A percentile compares a stretch with the other conserved stretches of the same genome.
phyloP scores from a whole-genome alignment of 1,140 invertebrate species.

The Atta texana region DNA sequence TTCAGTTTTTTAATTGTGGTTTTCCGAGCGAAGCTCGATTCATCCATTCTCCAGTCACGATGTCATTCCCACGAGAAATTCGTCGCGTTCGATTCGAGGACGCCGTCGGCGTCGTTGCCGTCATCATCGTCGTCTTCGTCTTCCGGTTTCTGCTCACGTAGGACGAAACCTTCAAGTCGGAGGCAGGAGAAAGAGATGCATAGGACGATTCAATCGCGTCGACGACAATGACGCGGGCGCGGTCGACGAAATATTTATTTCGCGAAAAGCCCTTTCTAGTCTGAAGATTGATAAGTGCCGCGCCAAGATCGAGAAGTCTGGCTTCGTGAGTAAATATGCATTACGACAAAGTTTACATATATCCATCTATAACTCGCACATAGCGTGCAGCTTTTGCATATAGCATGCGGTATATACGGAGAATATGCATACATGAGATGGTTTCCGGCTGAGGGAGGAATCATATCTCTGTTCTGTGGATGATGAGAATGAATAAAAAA shows the following conservation, averaged over 20 bases:
- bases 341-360: slow-evolving; percentile 6
- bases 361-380: slow-evolving; percentile 5
- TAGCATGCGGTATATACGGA: background rate
- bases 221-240: slow-evolving; percentile 14
- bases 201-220: slow-evolving; percentile 43
- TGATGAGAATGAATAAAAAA: slow-evolving; percentile 48
- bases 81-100: slow-evolving; percentile 17
- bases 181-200: background rate
- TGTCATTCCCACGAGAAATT: slow-evolving; percentile 14
- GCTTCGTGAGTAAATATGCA: slow-evolving; percentile 41
- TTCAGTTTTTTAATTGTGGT: background rate
- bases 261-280: slow-evolving; percentile 7
- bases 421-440: slow-evolving; percentile 27
- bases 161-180: background rate
- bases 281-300: slow-evolving; percentile 49
- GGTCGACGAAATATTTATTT: slow-evolving; percentile 58
- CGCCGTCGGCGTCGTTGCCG: background rate
- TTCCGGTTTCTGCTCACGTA: slow-evolving; percentile 56
- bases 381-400: background rate
- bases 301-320: slow-evolving; percentile 26
- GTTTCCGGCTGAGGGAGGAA: background rate
- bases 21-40: slow-evolving; percentile 3
- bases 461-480: background rate
- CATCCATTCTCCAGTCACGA: slow-evolving; percentile 37
- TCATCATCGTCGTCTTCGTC: background rate